A percentile compares a stretch with the other conserved stretches of the same genome.
Evolutionary conservation across 2,113 vertebrate species (phyloP).

Genomic region (Gymnorhina tibicen): DNA sequence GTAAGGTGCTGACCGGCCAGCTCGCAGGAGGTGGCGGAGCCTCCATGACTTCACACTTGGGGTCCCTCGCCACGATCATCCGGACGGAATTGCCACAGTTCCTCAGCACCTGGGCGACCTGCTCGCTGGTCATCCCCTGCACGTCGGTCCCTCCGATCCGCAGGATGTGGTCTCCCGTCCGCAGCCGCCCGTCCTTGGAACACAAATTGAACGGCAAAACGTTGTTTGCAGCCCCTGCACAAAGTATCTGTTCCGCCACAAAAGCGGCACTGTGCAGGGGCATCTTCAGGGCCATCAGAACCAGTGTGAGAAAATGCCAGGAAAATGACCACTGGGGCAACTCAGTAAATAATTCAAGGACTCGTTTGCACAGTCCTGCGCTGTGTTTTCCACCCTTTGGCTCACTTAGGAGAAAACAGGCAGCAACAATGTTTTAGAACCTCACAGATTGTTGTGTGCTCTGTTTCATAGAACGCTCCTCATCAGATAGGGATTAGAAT

Average conservation of each 20-base stretch:
- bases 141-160: conserved; percentile 88
- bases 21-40: conserved; percentile 73
- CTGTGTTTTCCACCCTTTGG: neutral
- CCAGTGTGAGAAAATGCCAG: neutral
- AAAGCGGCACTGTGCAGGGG: neutral
- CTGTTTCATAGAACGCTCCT: neutral
- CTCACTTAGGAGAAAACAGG: neutral
- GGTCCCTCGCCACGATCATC: conserved; percentile 89
- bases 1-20: conserved; percentile 73
- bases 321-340: neutral
- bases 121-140: conserved; percentile 88
- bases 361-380: accelerated
- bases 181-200: conserved; percentile 88
- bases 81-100: conserved; percentile 86
- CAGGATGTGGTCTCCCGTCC: conserved; percentile 92
- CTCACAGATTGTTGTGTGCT: neutral
- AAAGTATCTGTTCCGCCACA: neutral
- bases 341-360: neutral
- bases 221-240: neutral
- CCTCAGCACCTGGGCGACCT: conserved; percentile 91
- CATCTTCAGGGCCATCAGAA: neutral
- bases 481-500: neutral
- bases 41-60: conserved; percentile 39
- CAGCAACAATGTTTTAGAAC: neutral
- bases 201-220: neutral